Evolutionary conservation across 2,888 invertebrate genomes (phyloP).

Genomic region (Machimus rusticus): DNA sequence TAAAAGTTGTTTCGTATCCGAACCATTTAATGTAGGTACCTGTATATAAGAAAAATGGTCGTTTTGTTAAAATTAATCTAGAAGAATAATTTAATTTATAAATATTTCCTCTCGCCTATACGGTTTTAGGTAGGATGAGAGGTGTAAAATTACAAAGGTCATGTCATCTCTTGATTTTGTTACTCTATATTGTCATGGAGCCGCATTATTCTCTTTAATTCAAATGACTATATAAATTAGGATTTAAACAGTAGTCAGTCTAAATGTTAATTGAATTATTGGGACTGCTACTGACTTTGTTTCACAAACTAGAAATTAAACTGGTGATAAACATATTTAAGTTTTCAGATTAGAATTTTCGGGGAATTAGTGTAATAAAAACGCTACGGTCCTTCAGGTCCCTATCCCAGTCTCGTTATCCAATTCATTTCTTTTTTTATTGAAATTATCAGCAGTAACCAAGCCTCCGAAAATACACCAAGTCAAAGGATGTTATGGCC

Average conservation of each 20-base stretch:
- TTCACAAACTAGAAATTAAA: not conserved
- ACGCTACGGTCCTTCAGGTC: not conserved
- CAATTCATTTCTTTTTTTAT: constrained; percentile 13
- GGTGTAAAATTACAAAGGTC: not conserved
- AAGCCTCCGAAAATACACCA: not conserved
- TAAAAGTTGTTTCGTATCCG: constrained; percentile 9
- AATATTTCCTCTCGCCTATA: not conserved
- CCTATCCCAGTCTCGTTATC: not conserved
- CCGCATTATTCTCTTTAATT: not conserved
- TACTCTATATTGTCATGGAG: not conserved
- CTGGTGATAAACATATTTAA: not conserved
- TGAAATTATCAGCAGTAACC: not conserved
- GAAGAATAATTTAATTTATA: not conserved
- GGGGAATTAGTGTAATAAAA: not conserved
- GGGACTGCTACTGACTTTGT: not conserved
- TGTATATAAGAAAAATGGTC: too few relatives aligned
- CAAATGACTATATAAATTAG: not conserved
- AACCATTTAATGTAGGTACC: constrained; percentile 3
- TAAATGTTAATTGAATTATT: not conserved
- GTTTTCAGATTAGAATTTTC: not conserved
- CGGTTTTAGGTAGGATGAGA: not conserved
- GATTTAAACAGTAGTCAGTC: too few relatives aligned
- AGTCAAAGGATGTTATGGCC: not conserved
- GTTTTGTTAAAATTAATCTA: constrained; percentile 15
- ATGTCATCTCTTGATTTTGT: not conserved